These are phyloP conservation scores for Euura saliciscinereae DNA, from an alignment of 1,140 invertebrate genomes.

Conservation along the genomic window DNA sequence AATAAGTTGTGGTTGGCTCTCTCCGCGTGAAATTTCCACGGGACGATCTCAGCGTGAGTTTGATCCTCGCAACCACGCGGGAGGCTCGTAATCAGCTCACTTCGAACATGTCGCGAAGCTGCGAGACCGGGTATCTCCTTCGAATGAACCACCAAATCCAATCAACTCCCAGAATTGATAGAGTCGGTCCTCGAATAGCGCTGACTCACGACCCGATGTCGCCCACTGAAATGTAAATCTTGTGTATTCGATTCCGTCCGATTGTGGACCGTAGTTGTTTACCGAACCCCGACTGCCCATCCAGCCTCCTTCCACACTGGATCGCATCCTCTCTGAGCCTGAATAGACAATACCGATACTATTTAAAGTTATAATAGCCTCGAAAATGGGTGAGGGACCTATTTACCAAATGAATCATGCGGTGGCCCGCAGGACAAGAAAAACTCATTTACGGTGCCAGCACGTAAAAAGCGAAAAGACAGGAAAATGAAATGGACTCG, in stretches of 20 bases:
- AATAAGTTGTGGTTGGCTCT: conserved; percentile 5
- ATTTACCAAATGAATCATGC: conserved; percentile 9
- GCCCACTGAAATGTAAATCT: not conserved
- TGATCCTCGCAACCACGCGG: too few relatives aligned
- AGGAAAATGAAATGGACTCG: not conserved
- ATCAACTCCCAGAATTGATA: not conserved
- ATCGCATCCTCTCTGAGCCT: not conserved
- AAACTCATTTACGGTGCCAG: not conserved
- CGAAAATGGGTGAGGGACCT: conserved; percentile 8
- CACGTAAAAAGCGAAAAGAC: not conserved
- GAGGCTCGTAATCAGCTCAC: too few relatives aligned
- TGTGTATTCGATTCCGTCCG: not conserved
- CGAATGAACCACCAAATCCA: conserved; percentile 8
- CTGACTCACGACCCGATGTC: conserved; percentile 9
- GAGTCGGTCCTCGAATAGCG: not conserved
- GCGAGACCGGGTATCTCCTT: not conserved
- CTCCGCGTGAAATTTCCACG: not conserved
- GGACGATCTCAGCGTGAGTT: not conserved
- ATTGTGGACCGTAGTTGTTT: not conserved
- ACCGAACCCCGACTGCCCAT: not conserved
- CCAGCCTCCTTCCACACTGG: not conserved
- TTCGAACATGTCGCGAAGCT: too few relatives aligned
- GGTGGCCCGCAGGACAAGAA: not conserved
- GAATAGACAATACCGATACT: not conserved
- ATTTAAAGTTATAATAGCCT: not conserved